Evolutionary conservation across 1,140 invertebrate genomes (phyloP).

Genomic region (Papilio dardanus): DNA sequence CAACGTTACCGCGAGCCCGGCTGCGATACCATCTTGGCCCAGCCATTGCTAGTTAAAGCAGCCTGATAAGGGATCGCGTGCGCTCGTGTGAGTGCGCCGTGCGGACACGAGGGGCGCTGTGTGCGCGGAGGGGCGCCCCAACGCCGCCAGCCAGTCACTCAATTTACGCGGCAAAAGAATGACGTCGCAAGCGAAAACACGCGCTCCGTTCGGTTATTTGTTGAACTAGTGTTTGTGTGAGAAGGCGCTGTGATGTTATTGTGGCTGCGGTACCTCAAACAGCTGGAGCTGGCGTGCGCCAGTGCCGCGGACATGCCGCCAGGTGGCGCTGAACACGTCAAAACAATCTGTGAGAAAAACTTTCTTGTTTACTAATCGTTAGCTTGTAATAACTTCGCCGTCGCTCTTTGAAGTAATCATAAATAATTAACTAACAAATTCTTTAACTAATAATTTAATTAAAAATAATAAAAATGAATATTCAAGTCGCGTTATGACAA

Average conservation of each 20-base stretch:
- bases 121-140: constrained; percentile 65
- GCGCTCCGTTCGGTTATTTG: constrained; percentile 46
- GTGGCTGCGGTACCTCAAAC: constrained; percentile 77
- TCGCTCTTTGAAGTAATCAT: not conserved
- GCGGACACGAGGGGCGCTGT: constrained; percentile 50
- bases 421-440: not conserved
- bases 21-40: constrained; percentile 76
- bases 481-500: not conserved
- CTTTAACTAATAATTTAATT: not conserved
- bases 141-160: constrained; percentile 73
- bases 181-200: constrained; percentile 62
- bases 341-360: constrained; percentile 75
- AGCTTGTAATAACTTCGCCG: not conserved
- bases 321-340: constrained; percentile 70
- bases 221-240: constrained; percentile 55
- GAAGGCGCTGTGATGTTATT: constrained; percentile 74
- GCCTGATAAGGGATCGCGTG: constrained; percentile 77
- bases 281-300: constrained; percentile 74
- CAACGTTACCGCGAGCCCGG: constrained; percentile 80
- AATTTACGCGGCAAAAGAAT: constrained; percentile 79
- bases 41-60: constrained; percentile 81
- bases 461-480: not conserved
- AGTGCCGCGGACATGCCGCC: constrained; percentile 61
- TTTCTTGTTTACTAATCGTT: constrained; percentile 41
- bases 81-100: constrained; percentile 61